A percentile compares a stretch with the other conserved stretches of the same genome.
Conservation (phyloP, 2,113 vertebrate genomes). For the Haplochromis vanheusdeni region DNA sequence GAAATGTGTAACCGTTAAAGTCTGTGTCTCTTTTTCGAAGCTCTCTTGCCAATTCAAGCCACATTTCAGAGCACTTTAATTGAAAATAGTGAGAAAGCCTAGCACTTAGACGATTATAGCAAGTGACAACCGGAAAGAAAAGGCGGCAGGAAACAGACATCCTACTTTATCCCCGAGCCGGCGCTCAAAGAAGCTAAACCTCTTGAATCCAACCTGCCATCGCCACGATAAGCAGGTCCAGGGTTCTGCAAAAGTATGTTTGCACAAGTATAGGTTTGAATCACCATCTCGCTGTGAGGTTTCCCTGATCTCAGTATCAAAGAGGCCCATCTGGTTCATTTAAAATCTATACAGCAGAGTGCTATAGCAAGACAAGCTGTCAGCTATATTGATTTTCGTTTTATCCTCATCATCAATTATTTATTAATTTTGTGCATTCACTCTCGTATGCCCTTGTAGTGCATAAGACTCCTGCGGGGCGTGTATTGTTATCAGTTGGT, state of each 20-base stretch:
- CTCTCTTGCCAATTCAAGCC: slow-evolving; percentile 7
- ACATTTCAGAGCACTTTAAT: slow-evolving; percentile 44
- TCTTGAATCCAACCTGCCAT: slow-evolving; percentile 19
- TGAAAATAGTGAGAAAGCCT: slow-evolving; percentile 40
- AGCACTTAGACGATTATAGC: slow-evolving; percentile 21
- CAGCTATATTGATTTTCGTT: slow-evolving; percentile 53
- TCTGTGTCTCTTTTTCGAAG: background rate
- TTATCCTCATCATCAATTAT: slow-evolving; percentile 48
- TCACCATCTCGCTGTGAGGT: background rate
- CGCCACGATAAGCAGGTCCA: background rate
- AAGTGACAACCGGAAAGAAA: slow-evolving; percentile 22
- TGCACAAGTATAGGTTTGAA: background rate
- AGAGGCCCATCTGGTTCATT: slow-evolving; percentile 30
- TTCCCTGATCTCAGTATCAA: background rate
- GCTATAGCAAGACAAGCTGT: slow-evolving; percentile 10
- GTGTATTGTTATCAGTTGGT: background rate
- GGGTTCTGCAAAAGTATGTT: slow-evolving; percentile 1
- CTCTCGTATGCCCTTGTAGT: background rate
- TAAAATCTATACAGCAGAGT: slow-evolving; percentile 35
- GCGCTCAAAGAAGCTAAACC: slow-evolving; percentile 10
- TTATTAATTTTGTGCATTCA: slow-evolving; percentile 44
- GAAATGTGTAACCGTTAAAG: background rate
- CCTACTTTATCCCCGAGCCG: slow-evolving; percentile 11
- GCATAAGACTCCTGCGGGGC: background rate
- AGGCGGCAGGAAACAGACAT: slow-evolving; percentile 28